Evolutionary conservation across 2,113 vertebrate genomes (phyloP), one percentile per base, ranked within the genome.

Genomic region (Trichechus manatus): DNA sequence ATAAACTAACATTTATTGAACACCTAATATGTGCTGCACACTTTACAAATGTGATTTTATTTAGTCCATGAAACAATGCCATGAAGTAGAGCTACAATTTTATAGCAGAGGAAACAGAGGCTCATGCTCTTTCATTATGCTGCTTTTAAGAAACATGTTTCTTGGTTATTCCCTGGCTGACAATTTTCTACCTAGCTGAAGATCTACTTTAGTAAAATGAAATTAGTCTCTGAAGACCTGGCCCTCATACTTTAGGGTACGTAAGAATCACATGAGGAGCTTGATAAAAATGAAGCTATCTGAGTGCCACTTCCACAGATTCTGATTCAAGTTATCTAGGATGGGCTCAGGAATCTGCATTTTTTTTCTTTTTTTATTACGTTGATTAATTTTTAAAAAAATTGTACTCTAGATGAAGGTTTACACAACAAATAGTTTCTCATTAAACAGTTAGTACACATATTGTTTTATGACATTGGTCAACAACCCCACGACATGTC

Each of bases 231-330:
- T 87, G 68, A 93, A 70, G 50, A 11, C 53, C n/a, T 83, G 47
- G 42, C 42, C 9, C 13, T 77, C 64, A 93, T 47, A 85, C 4
- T 82, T 91, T 17, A 36, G 47, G 10, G 20, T 89, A 8, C 22
- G 70, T 64, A 81, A 87, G 39, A 93, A 79, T 72, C 27, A 53
- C 15, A 78, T 39, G 74, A 13, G 14, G 94, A 93, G 5, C 33
- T 81, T 96, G 78, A 89, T 91, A 85, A 79, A 94, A 86, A 86
- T n/a, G 8, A 95, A 94, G n/a, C 56, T 70, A 63, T 89, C 9
- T 88, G 25, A 82, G 89, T 36, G 70, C 31, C 68, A 70, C 31
- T 77, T 44, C 10, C 23, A 44, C 4, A 77, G 39, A 77, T 77
- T 42, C 72, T 77, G 74, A 44, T 44, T 77, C 11, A 77, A 9